These are phyloP conservation scores for Labeo calbasu DNA, from an alignment of 2,797 vertebrate genomes.

Conservation along the genomic window DNA sequence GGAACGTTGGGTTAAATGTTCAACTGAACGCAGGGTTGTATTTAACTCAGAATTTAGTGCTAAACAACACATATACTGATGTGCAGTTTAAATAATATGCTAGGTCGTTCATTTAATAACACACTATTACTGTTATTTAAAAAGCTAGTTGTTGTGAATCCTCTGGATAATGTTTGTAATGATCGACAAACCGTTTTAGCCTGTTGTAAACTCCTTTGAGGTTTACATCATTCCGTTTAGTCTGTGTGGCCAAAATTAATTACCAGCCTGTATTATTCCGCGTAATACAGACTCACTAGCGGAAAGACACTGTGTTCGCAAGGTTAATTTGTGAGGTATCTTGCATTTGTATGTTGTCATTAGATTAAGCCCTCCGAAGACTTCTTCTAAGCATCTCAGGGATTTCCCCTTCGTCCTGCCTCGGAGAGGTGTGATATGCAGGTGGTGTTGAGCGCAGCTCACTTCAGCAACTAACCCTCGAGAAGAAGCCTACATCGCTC, in stretches of 20 bases:
- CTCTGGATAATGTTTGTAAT: slow-evolving; percentile 16
- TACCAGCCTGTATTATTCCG: slow-evolving; percentile 4
- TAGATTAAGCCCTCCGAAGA: slow-evolving; percentile 42
- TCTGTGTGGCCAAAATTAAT: slow-evolving; percentile 33
- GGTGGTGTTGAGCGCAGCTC: slow-evolving; percentile 48
- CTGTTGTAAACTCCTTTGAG: background rate
- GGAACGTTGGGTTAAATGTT: no score
- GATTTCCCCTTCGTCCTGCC: slow-evolving; percentile 26
- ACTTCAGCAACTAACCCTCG: slow-evolving; percentile 36
- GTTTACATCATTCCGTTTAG: slow-evolving; percentile 9
- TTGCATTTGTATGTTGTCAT: slow-evolving; percentile 42
- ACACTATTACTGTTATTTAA: slow-evolving; percentile 3
- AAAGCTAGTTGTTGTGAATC: background rate
- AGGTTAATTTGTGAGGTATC: slow-evolving; percentile 46
- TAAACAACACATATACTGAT: background rate
- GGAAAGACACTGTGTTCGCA: slow-evolving; percentile 29
- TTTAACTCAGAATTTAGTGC: no score
- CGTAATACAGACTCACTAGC: slow-evolving; percentile 15
- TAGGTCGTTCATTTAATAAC: background rate
- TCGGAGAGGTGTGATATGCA: slow-evolving; percentile 43
- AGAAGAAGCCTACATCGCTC: slow-evolving; percentile 44
- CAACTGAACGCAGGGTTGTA: no score
- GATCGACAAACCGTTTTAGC: slow-evolving; percentile 16
- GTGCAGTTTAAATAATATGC: background rate
- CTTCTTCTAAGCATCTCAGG: slow-evolving; percentile 20